These are phyloP conservation scores for Poecilia velifera DNA, from an alignment of 2,797 vertebrate species.

Conservation along the genomic window DNA sequence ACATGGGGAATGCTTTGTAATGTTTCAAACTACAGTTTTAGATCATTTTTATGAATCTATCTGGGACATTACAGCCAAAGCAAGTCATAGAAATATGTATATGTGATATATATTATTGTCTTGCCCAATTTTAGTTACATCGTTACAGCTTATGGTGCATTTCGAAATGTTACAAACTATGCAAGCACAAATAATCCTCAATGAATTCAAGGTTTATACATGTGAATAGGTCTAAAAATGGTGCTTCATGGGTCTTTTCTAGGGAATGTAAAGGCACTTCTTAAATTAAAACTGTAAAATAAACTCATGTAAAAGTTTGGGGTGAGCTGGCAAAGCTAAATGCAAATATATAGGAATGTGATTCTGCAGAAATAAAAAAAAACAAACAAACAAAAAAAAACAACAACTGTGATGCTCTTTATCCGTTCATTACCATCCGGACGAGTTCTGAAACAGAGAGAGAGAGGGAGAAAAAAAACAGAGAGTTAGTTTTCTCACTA, in stretches of 20 bases:
- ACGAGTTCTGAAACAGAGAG: slow-evolving; percentile 79
- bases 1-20: slow-evolving; percentile 40
- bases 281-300: slow-evolving; percentile 78
- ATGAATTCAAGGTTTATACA: slow-evolving; percentile 55
- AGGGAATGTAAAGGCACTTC: slow-evolving; percentile 85
- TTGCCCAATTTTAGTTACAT: slow-evolving; percentile 36
- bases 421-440: slow-evolving; percentile 86
- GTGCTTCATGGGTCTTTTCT: slow-evolving; percentile 55
- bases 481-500: slow-evolving; percentile 27
- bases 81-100: slow-evolving; percentile 29
- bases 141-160: slow-evolving; percentile 60
- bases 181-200: slow-evolving; percentile 49
- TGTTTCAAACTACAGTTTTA: slow-evolving; percentile 49
- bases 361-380: slow-evolving; percentile 14
- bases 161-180: slow-evolving; percentile 69
- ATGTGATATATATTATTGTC: slow-evolving; percentile 45
- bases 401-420: slow-evolving; percentile 66
- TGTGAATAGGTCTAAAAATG: slow-evolving; percentile 31
- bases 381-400: not conserved
- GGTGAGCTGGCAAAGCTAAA: slow-evolving; percentile 46
- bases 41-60: slow-evolving; percentile 34
- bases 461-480: slow-evolving; percentile 25
- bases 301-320: slow-evolving; percentile 41
- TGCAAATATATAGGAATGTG: slow-evolving; percentile 44
- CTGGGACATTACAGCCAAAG: slow-evolving; percentile 33